Conservation (phyloP, 2,888 invertebrate genomes). For the Drosophila atripex region DNA sequence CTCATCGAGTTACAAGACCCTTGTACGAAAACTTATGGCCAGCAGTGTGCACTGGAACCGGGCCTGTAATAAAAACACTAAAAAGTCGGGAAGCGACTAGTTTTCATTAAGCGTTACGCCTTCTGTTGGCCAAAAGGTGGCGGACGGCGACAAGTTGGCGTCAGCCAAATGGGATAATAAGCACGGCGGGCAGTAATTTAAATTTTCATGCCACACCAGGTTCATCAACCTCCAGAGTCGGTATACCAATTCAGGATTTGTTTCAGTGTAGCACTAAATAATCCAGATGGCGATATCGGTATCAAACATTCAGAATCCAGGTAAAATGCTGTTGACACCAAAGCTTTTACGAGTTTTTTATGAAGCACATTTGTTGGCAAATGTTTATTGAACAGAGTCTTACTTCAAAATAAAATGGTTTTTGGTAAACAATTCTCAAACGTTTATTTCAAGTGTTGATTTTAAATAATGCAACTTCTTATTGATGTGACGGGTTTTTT, state of each 20-base stretch:
- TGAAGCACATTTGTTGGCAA: slow-evolving; percentile 10
- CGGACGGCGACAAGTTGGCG: slow-evolving; percentile 70
- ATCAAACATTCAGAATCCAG: slow-evolving; percentile 26
- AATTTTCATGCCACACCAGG: slow-evolving; percentile 18
- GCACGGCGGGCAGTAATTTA: slow-evolving; percentile 39
- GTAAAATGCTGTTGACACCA: slow-evolving; percentile 29
- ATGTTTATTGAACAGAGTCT: slow-evolving; percentile 12
- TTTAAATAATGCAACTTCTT: too few relatives aligned
- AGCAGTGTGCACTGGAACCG: slow-evolving; percentile 15
- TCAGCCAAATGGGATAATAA: slow-evolving; percentile 67
- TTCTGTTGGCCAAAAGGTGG: slow-evolving; percentile 46
- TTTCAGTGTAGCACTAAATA: slow-evolving; percentile 9
- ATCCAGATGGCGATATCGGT: slow-evolving; percentile 2
- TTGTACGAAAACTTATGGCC: neutral
- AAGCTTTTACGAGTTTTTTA: slow-evolving; percentile 28
- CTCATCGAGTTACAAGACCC: neutral
- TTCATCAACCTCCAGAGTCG: slow-evolving; percentile 26
- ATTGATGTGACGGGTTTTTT: neutral
- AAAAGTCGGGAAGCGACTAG: slow-evolving; percentile 63
- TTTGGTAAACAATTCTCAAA: neutral
- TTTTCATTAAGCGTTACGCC: slow-evolving; percentile 70
- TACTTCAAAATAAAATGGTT: neutral
- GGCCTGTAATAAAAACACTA: slow-evolving; percentile 51
- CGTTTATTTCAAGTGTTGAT: neutral
- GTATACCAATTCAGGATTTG: neutral